Evolutionary conservation across 1,140 invertebrate species (phyloP), one percentile per base, ranked within the genome.

Genomic region (Philotrypesis tridentata): DNA sequence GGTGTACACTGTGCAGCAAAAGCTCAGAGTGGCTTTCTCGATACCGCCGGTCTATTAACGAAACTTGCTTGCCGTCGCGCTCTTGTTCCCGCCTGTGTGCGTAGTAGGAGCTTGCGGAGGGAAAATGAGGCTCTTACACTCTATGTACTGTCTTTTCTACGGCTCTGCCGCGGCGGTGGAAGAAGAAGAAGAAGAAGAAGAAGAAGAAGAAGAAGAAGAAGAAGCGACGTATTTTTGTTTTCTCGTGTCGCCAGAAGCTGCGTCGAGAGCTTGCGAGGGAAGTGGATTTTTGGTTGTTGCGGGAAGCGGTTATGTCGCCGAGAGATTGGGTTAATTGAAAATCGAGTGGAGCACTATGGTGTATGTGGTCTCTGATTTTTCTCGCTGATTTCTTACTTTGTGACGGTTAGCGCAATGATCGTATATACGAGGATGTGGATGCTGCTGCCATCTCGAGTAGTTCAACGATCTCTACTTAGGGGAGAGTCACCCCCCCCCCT

Each of bases 11-110:
- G 73, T 11, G 48, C 9, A 17, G 25, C 29, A 65, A 6, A 25
- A 55, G 21, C 73, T 37, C 80, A 12, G 80, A 85, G 76, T 86
- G 82, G 80, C 82, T 85, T 85, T 85, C 74, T 65, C 72, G 63
- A 70, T 82, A 48, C 65, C 37, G 43, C 78, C 48, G 40, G 27
- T 83, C 79, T 73, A 72, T 77, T 78, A 83, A 72, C 37, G 65
- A 82, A 82, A 82, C 80, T 82, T 67, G 14, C 48, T 55, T n/a
- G 48, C 37, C 31, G n/a, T 29, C 65, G 79, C 27, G 25, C 48
- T 37, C 48, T 79, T 79, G 40, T 78, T 78, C 76, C 74, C 14
- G 14, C 29, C 48, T 55, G 48, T 55, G 48, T 55, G 48, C 21
- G 48, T 55, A 55, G 60, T 5, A 3, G 11, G 63, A 67, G 63